phyloP scores from a whole-genome alignment of 23 tunicate species.

The Trididemnum clinides region DNA sequence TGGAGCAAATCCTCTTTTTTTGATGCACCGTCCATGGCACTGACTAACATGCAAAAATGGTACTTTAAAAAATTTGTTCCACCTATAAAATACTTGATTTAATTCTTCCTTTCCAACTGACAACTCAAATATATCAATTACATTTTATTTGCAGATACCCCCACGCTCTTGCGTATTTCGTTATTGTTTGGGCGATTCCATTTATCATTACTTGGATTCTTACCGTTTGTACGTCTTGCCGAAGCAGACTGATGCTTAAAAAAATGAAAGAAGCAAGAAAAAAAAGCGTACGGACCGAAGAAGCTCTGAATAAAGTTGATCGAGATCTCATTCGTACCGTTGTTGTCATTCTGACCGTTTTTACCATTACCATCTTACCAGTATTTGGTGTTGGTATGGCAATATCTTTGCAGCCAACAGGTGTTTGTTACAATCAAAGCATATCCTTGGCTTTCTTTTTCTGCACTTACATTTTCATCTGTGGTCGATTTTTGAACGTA shows the following conservation, averaged over 20 bases:
- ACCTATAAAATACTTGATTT: too few species aligned
- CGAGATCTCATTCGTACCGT: slow-evolving; percentile 80
- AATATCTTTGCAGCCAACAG: background rate
- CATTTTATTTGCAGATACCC: slow-evolving; percentile 47
- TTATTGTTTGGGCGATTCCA: slow-evolving; percentile 82
- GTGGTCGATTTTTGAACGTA: slow-evolving; percentile 79
- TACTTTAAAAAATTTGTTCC: too few species aligned
- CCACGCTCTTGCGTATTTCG: slow-evolving; percentile 67
- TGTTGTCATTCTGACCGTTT: slow-evolving; percentile 50
- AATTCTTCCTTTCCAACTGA: too few species aligned
- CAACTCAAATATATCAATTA: too few species aligned
- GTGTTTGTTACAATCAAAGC: slow-evolving; percentile 20
- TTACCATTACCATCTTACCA: slow-evolving; percentile 74
- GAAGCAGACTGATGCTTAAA: slow-evolving; percentile 72
- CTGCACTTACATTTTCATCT: slow-evolving; percentile 34
- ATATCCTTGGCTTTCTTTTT: slow-evolving; percentile 35
- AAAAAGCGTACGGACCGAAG: slow-evolving; percentile 30
- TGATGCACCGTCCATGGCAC: too few species aligned
- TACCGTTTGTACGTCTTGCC: slow-evolving; percentile 59
- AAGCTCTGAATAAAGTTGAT: slow-evolving; percentile 60
- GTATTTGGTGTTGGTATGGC: slow-evolving; percentile 52
- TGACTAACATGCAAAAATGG: too few species aligned
- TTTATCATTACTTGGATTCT: slow-evolving; percentile 80
- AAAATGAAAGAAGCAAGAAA: slow-evolving; percentile 61
- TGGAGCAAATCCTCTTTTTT: too few species aligned